Percentiles rank a stretch among this genome's conserved stretches.
These are phyloP conservation scores for Eristalinus aeneus DNA, from an alignment of 2,888 invertebrate species.

Conservation along the genomic window DNA sequence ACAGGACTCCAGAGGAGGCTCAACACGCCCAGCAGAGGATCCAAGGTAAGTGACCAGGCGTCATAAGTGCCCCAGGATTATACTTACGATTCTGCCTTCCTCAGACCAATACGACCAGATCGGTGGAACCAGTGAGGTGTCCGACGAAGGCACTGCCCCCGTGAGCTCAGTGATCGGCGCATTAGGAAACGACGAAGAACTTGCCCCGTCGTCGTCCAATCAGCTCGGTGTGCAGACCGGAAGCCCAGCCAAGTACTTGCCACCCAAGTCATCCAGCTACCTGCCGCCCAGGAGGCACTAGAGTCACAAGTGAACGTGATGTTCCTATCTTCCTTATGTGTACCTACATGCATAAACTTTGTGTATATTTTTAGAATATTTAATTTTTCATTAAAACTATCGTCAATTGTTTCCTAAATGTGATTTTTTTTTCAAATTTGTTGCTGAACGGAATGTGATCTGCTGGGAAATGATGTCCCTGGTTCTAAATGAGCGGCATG, in stretches of 20 bases:
- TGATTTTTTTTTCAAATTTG: not conserved
- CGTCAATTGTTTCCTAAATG: not conserved
- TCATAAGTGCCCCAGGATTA: not conserved
- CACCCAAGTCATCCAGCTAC: slow-evolving; percentile 26
- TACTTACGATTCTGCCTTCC: slow-evolving; percentile 3
- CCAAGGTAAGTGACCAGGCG: slow-evolving; percentile 74
- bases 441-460: not conserved
- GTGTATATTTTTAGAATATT: not conserved
- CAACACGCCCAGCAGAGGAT: slow-evolving; percentile 78
- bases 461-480: not conserved
- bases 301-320: not conserved
- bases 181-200: slow-evolving; percentile 72
- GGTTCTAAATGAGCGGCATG: no score
- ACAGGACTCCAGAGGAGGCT: slow-evolving; percentile 79
- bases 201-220: slow-evolving; percentile 50
- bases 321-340: not conserved
- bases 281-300: slow-evolving; percentile 36
- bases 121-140: slow-evolving; percentile 77
- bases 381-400: not conserved
- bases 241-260: slow-evolving; percentile 25
- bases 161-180: slow-evolving; percentile 78
- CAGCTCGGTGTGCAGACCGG: slow-evolving; percentile 7
- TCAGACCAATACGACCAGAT: slow-evolving; percentile 78
- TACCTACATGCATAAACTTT: not conserved
- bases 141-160: slow-evolving; percentile 77